A percentile compares a stretch with the other conserved stretches of the same genome.
phyloP scores from a whole-genome alignment of 2,797 vertebrate species.

The Orestias chungarensis region DNA sequence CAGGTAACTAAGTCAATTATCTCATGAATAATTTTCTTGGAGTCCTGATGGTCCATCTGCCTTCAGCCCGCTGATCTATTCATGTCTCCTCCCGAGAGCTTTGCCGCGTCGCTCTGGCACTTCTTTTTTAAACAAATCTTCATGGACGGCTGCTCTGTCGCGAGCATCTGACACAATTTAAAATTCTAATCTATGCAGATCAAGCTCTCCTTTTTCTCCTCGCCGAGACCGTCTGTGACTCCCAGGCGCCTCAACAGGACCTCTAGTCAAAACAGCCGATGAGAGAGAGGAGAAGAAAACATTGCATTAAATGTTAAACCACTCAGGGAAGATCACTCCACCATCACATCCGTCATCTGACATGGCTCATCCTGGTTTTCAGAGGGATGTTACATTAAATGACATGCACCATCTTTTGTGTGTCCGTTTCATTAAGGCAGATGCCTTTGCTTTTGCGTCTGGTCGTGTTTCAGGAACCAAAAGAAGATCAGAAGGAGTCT shows the following conservation, averaged over 20 bases:
- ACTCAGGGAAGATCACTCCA: conserved; percentile 12
- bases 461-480: not conserved
- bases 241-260: conserved; percentile 31
- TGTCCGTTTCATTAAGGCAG: conserved; percentile 19
- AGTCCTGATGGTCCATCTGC: conserved; percentile 55
- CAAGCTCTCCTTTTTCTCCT: conserved; percentile 42
- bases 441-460: not conserved
- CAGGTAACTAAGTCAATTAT: conserved; percentile 44
- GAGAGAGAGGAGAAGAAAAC: conserved; percentile 20
- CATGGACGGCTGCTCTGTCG: conserved; percentile 70
- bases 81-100: conserved; percentile 36
- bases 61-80: conserved; percentile 52
- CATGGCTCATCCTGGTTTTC: conserved; percentile 3
- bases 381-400: conserved; percentile 12
- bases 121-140: conserved; percentile 64
- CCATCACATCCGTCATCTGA: conserved; percentile 21
- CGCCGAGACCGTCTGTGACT: conserved; percentile 37
- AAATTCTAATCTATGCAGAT: conserved; percentile 76
- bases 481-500: conserved; percentile 10
- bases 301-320: conserved; percentile 1
- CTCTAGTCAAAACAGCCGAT: conserved; percentile 36
- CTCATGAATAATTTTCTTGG: conserved; percentile 53
- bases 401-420: not conserved
- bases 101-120: conserved; percentile 50
- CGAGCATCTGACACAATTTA: conserved; percentile 63